Evolutionary conservation across 2,113 vertebrate genomes (phyloP), one percentile per base, ranked within the genome.

Genomic region (Carassius carassius): DNA sequence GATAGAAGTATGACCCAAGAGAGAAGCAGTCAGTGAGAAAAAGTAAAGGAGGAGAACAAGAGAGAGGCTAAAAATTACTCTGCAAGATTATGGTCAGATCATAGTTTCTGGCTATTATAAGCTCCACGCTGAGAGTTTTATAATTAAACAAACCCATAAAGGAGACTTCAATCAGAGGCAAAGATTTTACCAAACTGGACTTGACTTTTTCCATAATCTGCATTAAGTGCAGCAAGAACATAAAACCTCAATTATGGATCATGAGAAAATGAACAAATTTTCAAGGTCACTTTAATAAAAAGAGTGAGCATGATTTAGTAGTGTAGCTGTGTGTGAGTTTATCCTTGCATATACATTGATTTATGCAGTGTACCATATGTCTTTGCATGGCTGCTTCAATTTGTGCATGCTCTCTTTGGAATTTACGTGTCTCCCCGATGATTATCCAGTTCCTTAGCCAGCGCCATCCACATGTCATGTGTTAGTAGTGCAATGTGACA

Each of bases 161-260:
- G 23, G 37, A 65, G 70, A 82, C 60, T 81, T 80, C 83, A 65
- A 76, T 83, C 47, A 78, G 70, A 67, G 19, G 21, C 23, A 37
- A 4, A 29, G 35, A 69, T 60, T 79, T 78, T 54, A 78, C 73
- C 17, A 76, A 84, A 88, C 82, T 41, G 12, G 21, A 65, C 79
- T 51, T 19, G 51, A 85, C 83, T 21, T 65, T 85, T 85, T 85
- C 35, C 82, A 76, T 75, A 63, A 70, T 78, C 76, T 49, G 87
- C 85, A 88, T 87, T 84, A 74, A 51, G 90, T 65, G 81, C 85
- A 87, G 88, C 86, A 85, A 84, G 83, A 90, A 84, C 81, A 85
- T 78, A 83, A 89, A 86, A 90, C 87, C 89, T 88, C 91, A 88
- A 80, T 21, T 72, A 88, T 75, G 85, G 67, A 84, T 89, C 85